Evolutionary conservation across 1,140 invertebrate species (phyloP).

Genomic region (Drosophila kohkoa): DNA sequence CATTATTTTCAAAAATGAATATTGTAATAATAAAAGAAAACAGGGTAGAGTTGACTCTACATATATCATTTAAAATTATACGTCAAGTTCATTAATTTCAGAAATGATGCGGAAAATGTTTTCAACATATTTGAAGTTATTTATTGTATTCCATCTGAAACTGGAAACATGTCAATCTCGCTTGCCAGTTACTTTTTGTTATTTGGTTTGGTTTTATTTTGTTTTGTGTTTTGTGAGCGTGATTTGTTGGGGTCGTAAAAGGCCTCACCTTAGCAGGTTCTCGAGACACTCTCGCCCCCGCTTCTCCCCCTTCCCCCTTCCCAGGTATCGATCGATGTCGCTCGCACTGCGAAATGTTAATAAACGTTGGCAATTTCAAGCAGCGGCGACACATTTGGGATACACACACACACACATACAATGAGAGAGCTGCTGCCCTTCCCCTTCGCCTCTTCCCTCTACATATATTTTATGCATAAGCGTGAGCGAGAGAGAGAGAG

Average conservation of each 20-base stretch:
- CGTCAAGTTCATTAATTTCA: background rate
- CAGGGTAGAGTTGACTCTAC: too few species aligned
- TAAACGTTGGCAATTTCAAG: constrained; percentile 52
- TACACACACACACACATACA: constrained; percentile 30
- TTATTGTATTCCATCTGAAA: constrained; percentile 7
- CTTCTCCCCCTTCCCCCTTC: background rate
- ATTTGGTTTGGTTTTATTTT: background rate
- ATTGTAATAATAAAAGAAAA: too few species aligned
- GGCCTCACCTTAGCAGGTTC: constrained; percentile 53
- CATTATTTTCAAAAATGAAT: too few species aligned
- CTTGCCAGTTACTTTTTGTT: constrained; percentile 23
- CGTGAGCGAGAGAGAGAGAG: too few species aligned
- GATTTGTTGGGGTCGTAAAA: constrained; percentile 53
- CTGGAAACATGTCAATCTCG: constrained; percentile 19
- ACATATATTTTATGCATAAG: constrained; percentile 48
- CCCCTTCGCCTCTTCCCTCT: background rate
- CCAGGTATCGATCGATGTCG: too few species aligned
- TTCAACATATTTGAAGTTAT: constrained; percentile 1
- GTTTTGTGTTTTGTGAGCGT: constrained; percentile 1
- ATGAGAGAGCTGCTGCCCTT: background rate
- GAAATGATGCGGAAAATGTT: constrained; percentile 5
- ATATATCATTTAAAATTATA: background rate
- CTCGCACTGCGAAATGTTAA: constrained; percentile 64
- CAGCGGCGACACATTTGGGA: constrained; percentile 45
- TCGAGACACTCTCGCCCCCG: background rate